phyloP scores from a whole-genome alignment of 2,888 invertebrate species.

The Cecidostiba fungosa region DNA sequence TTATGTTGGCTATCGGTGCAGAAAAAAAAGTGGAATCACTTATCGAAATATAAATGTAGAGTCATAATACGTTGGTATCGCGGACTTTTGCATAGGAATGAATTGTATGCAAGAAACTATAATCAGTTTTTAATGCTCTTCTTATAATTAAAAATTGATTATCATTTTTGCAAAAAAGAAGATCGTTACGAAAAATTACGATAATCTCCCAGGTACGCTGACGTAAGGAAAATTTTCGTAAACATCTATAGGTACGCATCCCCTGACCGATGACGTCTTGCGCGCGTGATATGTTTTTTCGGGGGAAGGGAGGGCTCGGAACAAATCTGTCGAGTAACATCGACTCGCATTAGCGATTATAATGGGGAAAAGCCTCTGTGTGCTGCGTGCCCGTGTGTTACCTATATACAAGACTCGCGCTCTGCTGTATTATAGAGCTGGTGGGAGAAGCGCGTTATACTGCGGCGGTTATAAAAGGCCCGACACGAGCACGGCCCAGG shows the following conservation, averaged over 20 bases:
- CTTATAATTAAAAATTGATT: too few relatives aligned
- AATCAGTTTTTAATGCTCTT: too few relatives aligned
- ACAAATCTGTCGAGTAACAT: constrained; percentile 65
- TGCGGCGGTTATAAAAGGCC: constrained; percentile 74
- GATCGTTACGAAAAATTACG: too few relatives aligned
- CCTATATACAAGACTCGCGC: not conserved
- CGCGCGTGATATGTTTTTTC: not conserved
- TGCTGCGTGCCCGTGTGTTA: too few relatives aligned
- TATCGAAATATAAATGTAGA: too few relatives aligned
- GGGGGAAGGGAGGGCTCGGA: not conserved
- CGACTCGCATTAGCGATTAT: constrained; percentile 72
- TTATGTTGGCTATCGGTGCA: too few relatives aligned
- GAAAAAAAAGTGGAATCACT: too few relatives aligned
- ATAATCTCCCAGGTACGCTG: too few relatives aligned
- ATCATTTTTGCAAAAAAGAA: too few relatives aligned
- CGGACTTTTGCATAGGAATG: too few relatives aligned
- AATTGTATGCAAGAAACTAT: too few relatives aligned
- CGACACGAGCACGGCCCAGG: constrained; percentile 60
- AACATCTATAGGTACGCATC: not conserved
- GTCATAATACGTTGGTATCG: too few relatives aligned
- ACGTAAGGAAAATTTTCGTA: constrained; percentile 1
- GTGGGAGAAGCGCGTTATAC: constrained; percentile 61
- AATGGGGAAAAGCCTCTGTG: constrained; percentile 64
- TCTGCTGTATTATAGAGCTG: constrained; percentile 24
- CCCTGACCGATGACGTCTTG: not conserved